phyloP scores from a whole-genome alignment of 2,113 vertebrate species.

The Cathartes aura region DNA sequence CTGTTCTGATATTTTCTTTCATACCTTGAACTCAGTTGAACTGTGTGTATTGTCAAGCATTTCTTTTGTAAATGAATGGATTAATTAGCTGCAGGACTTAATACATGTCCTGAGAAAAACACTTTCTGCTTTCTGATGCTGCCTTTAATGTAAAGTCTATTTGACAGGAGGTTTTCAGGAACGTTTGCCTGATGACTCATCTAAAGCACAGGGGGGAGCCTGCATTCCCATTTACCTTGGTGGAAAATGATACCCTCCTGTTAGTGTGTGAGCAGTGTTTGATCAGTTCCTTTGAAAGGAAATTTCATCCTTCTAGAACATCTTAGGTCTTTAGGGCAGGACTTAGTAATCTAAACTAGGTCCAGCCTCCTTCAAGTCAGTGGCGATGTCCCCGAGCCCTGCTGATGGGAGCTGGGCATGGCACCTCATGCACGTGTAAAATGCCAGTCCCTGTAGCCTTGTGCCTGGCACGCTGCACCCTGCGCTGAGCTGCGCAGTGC shows the following conservation, averaged over 20 bases:
- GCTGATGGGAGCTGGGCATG: not conserved
- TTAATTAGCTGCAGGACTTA: constrained; percentile 36
- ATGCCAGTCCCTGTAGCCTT: not conserved
- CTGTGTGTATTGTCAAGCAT: not conserved
- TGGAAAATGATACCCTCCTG: not conserved
- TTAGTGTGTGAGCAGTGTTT: not conserved
- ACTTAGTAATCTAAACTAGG: not conserved
- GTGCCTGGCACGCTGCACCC: not conserved
- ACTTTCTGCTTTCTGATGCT: not conserved
- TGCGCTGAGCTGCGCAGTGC: not conserved
- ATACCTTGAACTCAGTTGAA: not conserved
- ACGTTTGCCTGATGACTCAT: not conserved
- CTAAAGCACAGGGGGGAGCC: not conserved
- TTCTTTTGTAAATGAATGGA: not conserved
- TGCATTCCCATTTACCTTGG: not conserved
- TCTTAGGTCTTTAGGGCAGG: not conserved
- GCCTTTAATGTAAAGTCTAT: not conserved
- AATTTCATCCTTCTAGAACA: not conserved
- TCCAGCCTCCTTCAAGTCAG: not conserved
- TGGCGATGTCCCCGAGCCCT: not conserved
- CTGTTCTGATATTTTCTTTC: not conserved
- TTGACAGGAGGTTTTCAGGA: constrained; percentile 26
- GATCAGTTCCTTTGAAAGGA: not conserved
- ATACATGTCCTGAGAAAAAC: not conserved
- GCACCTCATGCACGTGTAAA: too few relatives aligned